Conservation (phyloP, 1,140 invertebrate genomes). For the Macrosteles quadrilineatus region DNA sequence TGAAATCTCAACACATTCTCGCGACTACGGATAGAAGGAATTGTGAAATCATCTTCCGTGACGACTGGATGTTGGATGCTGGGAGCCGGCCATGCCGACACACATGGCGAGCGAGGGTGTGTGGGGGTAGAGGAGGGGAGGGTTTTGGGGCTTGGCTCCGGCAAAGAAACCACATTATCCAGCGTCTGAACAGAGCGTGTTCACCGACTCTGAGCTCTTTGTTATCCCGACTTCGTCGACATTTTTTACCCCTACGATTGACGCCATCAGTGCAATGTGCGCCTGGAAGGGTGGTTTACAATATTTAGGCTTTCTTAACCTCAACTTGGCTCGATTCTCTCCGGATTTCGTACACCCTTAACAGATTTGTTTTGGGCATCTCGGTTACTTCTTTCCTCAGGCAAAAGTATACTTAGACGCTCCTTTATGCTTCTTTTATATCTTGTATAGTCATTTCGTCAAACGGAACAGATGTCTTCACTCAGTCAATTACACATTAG, state of each 20-base stretch:
- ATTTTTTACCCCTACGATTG: conserved; percentile 16
- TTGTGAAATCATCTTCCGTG: neutral
- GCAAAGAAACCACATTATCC: neutral
- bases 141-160: neutral
- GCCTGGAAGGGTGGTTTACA: conserved; percentile 13
- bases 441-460: too few relatives aligned
- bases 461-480: too few relatives aligned
- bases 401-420: too few relatives aligned
- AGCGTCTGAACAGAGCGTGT: neutral
- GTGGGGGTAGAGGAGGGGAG: neutral
- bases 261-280: neutral
- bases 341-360: neutral
- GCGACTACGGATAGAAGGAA: too few relatives aligned
- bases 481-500: too few relatives aligned
- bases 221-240: conserved; percentile 5
- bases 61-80: neutral
- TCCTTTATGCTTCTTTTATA: too few relatives aligned
- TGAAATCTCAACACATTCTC: too few relatives aligned
- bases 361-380: neutral
- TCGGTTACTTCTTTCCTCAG: too few relatives aligned
- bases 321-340: neutral
- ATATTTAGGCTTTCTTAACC: conserved; percentile 14
- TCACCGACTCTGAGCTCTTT: conserved; percentile 8
- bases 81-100: neutral
- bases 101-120: neutral